Evolutionary conservation across 2,113 vertebrate species (phyloP).

Genomic region (Xerus inauris): DNA sequence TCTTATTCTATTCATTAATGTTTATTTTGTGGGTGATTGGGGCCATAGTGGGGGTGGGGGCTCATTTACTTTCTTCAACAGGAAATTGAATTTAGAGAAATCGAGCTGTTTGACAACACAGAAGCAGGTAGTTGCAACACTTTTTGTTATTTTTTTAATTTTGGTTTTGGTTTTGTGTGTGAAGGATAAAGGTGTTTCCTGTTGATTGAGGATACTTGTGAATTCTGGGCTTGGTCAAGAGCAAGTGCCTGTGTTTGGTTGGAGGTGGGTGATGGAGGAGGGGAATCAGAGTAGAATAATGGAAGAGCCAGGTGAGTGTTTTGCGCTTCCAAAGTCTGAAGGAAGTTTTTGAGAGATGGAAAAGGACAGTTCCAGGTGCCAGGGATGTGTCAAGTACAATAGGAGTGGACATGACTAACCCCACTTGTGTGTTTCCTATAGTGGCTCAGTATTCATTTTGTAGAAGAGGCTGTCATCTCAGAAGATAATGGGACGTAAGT

Average conservation of each 20-base stretch:
- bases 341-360: not conserved
- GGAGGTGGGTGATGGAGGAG: not conserved
- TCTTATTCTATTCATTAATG: not conserved
- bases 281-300: not conserved
- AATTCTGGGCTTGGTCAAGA: not conserved
- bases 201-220: not conserved
- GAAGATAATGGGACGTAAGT: not conserved
- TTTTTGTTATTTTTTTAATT: not conserved
- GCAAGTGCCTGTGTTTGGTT: not conserved
- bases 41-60: not conserved
- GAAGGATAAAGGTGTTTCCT: constrained; percentile 3
- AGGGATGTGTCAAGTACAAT: not conserved
- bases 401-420: not conserved
- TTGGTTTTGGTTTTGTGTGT: not conserved
- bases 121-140: not conserved
- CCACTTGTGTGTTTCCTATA: not conserved
- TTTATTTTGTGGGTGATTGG: not conserved
- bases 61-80: not conserved
- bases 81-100: constrained; percentile 31
- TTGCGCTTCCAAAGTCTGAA: not conserved
- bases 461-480: not conserved
- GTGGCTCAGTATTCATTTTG: not conserved
- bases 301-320: not conserved
- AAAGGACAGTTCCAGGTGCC: not conserved
- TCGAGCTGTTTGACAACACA: constrained; percentile 10